A percentile compares a stretch with the other conserved stretches of the same genome.
Conservation (phyloP, 2,113 vertebrate genomes). For the Noctilio leporinus region DNA sequence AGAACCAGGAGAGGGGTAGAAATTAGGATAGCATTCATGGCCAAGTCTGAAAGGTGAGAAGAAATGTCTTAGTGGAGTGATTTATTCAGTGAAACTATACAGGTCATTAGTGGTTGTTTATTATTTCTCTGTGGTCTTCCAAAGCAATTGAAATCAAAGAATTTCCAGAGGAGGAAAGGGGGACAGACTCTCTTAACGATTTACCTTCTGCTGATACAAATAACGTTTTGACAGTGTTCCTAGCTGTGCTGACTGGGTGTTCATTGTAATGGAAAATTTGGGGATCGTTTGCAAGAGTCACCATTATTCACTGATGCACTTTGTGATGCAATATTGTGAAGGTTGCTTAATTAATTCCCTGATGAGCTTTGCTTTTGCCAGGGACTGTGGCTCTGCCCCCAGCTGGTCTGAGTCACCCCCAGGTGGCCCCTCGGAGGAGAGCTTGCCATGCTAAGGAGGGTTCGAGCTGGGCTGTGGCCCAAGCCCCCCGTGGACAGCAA, state of each 20-base stretch:
- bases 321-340: fast-evolving
- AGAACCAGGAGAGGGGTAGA: not conserved
- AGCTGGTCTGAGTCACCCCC: no score
- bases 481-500: fast-evolving
- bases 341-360: not conserved
- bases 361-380: not conserved
- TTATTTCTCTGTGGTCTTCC: not conserved
- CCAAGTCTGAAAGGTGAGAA: not conserved
- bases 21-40: not conserved
- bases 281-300: not conserved
- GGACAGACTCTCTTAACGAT: no score
- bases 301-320: not conserved
- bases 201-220: not conserved
- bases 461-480: fast-evolving
- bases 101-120: not conserved
- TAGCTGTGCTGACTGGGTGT: not conserved
- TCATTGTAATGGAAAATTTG: not conserved
- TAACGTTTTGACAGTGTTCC: not conserved
- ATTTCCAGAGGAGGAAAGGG: not conserved
- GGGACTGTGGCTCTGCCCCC: fast-evolving
- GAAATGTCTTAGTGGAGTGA: no score
- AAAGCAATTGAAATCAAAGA: not conserved
- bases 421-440: fast-evolving
- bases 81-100: not conserved
- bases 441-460: fast-evolving